Base-by-base conservation (phyloP, 2,113 vertebrate genomes). In the Pangasianodon gigas region DNA sequence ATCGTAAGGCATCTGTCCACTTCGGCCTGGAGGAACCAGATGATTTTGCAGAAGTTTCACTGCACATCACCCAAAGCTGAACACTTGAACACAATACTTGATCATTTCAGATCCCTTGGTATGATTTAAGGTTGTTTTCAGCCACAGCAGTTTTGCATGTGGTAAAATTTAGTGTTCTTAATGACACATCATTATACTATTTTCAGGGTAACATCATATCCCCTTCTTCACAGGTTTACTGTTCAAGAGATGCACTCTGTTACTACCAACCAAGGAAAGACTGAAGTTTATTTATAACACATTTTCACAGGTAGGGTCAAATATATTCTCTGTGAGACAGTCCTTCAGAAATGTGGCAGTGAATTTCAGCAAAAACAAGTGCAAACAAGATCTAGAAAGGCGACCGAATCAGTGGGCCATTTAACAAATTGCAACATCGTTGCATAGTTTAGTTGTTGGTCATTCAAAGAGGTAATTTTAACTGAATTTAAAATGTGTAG, bases 61-160 rank as follows among this genome's bases (percentile, higher is more conserved):
- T 71, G 87, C 46, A 92, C 93, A 82, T 90, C 92, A 32, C 84
- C 93, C 41, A 90, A 65, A 80, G 92, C 93, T 56, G 94, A 92
- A 86, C 14, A 74, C 51, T 84, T 75, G 18, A 75, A 24, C 71
- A 75, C 37, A 86, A 89, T 93, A 6, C 46, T 96, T 90, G 92
- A 95, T 32, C 96, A 97, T 95, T 98, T 97, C 96, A 97, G n/a
- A 94, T 95, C 94, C 69, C 94, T 99, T 92, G 97, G 98, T 97
- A 95, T 95, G 91, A 89, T 60, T 21, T 88, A 13, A 9, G 6
- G n/a, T 91, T 84, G 77, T 91, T 91, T 81, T 52, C 87, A 41
- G 29, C 29, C 16, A 82, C 56, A 60, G 1, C 52, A 44, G 7
- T 69, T 75, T 24, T 21, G 41, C 19, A 5, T 84, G 48, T 56